Conservation (phyloP, 92 coral and sea anemone genomes). For the Zoanthus sansibaricus region DNA sequence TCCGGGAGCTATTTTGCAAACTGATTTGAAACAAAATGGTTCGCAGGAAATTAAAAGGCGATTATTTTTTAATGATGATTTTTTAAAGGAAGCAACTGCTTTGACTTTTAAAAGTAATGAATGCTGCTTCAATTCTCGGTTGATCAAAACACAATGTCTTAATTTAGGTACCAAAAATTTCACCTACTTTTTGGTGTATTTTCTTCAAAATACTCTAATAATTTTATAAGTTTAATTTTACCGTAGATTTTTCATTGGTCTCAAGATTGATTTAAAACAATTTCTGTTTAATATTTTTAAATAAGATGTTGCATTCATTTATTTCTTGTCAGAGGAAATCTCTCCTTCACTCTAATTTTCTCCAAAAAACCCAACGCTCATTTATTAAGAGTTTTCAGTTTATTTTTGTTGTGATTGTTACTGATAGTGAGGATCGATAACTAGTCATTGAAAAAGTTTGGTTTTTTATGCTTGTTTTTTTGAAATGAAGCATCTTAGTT, state of each 20-base stretch:
- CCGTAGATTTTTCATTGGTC: not conserved
- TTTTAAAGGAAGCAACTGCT: constrained; percentile 23
- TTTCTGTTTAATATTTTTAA: too few species aligned
- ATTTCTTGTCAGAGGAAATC: too few species aligned
- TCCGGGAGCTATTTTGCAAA: constrained; percentile 29
- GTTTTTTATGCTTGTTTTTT: too few species aligned
- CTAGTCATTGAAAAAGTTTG: too few species aligned
- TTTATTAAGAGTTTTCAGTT: too few species aligned
- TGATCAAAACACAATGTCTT: not conserved
- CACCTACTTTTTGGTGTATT: not conserved
- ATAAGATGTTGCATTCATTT: too few species aligned
- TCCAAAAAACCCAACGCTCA: too few species aligned
- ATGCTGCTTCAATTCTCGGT: not conserved
- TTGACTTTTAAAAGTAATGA: constrained; percentile 14
- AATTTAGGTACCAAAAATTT: not conserved
- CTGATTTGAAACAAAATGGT: constrained; percentile 40
- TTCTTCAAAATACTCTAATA: not conserved
- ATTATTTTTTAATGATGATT: constrained; percentile 43
- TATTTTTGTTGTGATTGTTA: too few species aligned
- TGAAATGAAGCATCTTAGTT: not conserved
- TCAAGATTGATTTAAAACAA: too few species aligned
- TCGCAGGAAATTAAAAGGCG: constrained; percentile 61
- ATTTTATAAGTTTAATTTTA: not conserved
- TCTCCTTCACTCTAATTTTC: too few species aligned
- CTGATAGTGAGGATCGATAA: too few species aligned